A percentile compares a stretch with the other conserved stretches of the same genome.
These are phyloP conservation scores for Meiosimyza platycephala DNA, from an alignment of 2,888 invertebrate genomes.

Conservation along the genomic window DNA sequence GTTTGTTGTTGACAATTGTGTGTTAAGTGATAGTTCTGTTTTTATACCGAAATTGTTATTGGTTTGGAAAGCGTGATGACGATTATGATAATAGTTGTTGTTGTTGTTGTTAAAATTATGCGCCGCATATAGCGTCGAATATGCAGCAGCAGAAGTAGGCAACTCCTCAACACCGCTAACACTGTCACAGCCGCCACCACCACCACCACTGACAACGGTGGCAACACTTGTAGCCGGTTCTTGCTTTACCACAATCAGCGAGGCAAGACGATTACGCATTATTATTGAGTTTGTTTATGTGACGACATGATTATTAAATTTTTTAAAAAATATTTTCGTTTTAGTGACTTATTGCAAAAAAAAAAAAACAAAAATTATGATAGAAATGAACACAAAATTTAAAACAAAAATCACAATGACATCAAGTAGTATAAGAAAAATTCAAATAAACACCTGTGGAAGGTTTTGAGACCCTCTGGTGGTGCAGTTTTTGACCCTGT, in stretches of 20 bases:
- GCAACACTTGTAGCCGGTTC: constrained; percentile 53
- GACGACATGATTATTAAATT: not conserved
- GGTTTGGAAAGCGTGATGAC: not conserved
- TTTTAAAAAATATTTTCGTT: no score
- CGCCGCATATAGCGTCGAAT: not conserved
- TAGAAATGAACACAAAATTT: constrained; percentile 28
- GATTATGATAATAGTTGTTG: constrained; percentile 39
- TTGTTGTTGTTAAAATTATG: constrained; percentile 37
- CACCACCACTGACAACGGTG: not conserved
- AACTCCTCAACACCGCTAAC: not conserved
- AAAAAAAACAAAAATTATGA: not conserved
- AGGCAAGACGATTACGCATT: constrained; percentile 68
- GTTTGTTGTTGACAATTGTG: constrained; percentile 16
- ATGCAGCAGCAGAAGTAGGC: constrained; percentile 2
- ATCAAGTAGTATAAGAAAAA: constrained; percentile 36
- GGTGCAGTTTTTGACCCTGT: constrained; percentile 57
- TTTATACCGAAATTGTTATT: constrained; percentile 48
- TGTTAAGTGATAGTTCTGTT: constrained; percentile 47
- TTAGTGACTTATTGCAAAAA: not conserved
- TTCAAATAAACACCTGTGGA: constrained; percentile 64
- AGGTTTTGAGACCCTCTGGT: constrained; percentile 59
- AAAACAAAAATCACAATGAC: constrained; percentile 40
- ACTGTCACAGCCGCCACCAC: constrained; percentile 28
- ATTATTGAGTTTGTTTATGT: constrained; percentile 44
- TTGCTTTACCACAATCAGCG: constrained; percentile 68